Percentiles rank a stretch among this genome's conserved stretches.
phyloP scores from a whole-genome alignment of 2,888 invertebrate species.

The Plebejus anna region DNA sequence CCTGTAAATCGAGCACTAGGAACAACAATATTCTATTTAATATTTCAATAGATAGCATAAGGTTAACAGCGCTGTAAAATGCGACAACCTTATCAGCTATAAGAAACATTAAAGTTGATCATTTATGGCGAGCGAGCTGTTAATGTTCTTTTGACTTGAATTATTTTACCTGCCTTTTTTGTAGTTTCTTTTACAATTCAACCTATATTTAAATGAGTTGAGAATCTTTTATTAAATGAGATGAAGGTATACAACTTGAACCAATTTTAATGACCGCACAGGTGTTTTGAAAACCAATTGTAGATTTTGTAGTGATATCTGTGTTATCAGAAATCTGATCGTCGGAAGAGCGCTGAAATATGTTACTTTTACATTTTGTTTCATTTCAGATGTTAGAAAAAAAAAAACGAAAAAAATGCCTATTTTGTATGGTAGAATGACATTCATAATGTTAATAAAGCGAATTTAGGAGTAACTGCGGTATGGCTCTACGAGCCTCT shows the following conservation, averaged over 20 bases:
- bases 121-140: slow-evolving; percentile 23
- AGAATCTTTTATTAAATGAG: slow-evolving; percentile 4
- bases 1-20: neutral
- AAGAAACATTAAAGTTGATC: slow-evolving; percentile 22
- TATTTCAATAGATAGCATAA: slow-evolving; percentile 18
- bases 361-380: no score
- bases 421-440: no score
- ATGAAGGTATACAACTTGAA: neutral
- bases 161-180: slow-evolving; percentile 22
- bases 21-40: slow-evolving; percentile 18
- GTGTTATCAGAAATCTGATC: neutral
- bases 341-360: no score
- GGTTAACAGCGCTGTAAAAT: slow-evolving; percentile 22
- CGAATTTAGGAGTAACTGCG: neutral
- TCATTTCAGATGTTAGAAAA: no score
- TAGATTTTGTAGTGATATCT: neutral
- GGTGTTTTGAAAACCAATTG: neutral
- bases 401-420: no score
- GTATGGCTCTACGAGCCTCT: neutral
- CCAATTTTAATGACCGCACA: slow-evolving; percentile 7
- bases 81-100: slow-evolving; percentile 14
- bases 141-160: slow-evolving; percentile 22
- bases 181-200: slow-evolving; percentile 15
- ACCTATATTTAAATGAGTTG: slow-evolving; percentile 14
- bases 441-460: neutral